These are phyloP conservation scores for Saguinus midas DNA, from an alignment of 2,113 vertebrate genomes.

Conservation along the genomic window DNA sequence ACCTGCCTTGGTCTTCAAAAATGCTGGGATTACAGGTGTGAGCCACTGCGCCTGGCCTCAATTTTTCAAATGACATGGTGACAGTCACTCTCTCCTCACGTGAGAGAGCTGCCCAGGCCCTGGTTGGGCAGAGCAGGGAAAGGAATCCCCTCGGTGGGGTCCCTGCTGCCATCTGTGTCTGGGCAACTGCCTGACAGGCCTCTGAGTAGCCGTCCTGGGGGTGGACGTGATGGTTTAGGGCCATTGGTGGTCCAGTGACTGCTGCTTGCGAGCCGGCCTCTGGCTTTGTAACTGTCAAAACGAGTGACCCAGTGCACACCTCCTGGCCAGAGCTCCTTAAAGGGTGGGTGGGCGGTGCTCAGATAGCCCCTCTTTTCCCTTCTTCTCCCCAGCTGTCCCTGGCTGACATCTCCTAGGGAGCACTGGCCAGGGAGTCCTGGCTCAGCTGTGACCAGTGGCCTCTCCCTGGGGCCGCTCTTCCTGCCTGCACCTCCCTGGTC, in stretches of 20 bases:
- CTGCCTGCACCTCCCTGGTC: background rate
- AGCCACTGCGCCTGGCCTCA: no score
- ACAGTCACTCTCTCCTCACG: background rate
- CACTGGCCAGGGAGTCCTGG: background rate
- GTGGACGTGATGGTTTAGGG: background rate
- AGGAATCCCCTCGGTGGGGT: background rate
- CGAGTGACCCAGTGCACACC: accelerated
- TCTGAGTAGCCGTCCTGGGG: no score
- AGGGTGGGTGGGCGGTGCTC: background rate
- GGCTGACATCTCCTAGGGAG: background rate
- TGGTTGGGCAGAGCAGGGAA: background rate
- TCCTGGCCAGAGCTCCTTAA: background rate
- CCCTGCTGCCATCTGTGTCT: no score
- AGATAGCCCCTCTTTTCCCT: no score
- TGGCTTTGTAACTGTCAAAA: background rate
- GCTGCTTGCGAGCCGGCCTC: background rate
- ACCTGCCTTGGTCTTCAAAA: no score
- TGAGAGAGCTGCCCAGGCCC: background rate
- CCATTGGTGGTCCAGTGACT: background rate
- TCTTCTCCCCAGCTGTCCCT: background rate
- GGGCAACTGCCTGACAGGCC: no score
- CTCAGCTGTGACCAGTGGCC: background rate
- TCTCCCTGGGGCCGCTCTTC: background rate
- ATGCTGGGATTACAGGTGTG: no score
- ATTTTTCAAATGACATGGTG: no score